These are phyloP conservation scores for Eurytemora carolleeae DNA, from an alignment of 1,140 invertebrate species.

Conservation along the genomic window DNA sequence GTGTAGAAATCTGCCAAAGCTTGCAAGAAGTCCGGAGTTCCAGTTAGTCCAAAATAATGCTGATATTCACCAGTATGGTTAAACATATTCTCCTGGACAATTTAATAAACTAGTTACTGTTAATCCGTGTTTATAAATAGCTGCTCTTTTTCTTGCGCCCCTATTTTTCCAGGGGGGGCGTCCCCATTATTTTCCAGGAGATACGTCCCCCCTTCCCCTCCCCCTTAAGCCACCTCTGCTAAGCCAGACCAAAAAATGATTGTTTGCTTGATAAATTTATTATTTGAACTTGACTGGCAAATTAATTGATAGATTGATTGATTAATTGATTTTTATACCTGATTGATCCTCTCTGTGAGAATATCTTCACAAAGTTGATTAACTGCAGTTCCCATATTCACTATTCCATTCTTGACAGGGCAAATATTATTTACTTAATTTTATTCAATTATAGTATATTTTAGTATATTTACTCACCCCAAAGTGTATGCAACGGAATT, in stretches of 20 bases:
- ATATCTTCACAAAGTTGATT: neutral
- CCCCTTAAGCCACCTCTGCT: too few relatives aligned
- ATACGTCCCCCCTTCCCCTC: too few relatives aligned
- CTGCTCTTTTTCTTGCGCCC: too few relatives aligned
- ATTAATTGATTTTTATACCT: neutral
- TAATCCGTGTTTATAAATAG: too few relatives aligned
- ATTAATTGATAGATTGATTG: neutral
- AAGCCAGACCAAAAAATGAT: too few relatives aligned
- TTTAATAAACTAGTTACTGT: too few relatives aligned
- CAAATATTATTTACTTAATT: neutral
- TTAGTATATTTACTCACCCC: neutral
- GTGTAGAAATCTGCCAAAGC: neutral
- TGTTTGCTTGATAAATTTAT: too few relatives aligned
- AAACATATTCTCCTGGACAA: too few relatives aligned
- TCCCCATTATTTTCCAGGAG: too few relatives aligned
- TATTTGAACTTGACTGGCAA: too few relatives aligned
- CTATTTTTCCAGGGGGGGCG: too few relatives aligned
- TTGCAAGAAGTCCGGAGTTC: neutral
- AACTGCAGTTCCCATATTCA: neutral
- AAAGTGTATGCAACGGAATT: too few relatives aligned
- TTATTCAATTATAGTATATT: neutral
- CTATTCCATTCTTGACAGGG: neutral
- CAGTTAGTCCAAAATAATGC: neutral
- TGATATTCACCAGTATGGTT: neutral
- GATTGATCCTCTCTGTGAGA: neutral